Evolutionary conservation across 1,140 invertebrate species (phyloP), one percentile per base, ranked within the genome.

Genomic region (Formica exsecta): DNA sequence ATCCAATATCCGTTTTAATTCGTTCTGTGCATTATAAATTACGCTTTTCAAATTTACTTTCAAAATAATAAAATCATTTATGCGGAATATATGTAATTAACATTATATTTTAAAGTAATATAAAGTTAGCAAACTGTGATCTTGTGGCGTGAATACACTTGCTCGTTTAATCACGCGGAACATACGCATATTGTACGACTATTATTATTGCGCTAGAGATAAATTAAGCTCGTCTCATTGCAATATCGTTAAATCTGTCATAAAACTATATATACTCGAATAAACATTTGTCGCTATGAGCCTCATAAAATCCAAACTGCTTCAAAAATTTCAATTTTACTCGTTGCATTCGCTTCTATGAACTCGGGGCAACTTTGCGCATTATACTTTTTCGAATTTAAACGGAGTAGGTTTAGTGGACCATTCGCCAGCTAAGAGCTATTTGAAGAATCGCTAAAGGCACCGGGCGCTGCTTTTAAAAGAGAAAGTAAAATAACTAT

Each of bases 321-420:
- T 73, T 25, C 36, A 71, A 71, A 80, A 81, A 44, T 71, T 81
- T 6, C 36, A 59, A 81, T 81, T 81, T 13, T 38, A 41, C 41
- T 54, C 32, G 36, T 29, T 19, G 36, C 22, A n/a, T 36, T 61
- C 13, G 16, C 1, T 73, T 73, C 36, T 44, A 61, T 16, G 0
- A 59, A 66, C 25, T 59, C 2, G 3, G 19, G 5, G 6, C 29
- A 70, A 81, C 32, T 81, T 81, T 19, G 22, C 25, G 48, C 66
- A 19, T 81, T 81, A 73, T 73, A 81, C 66, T 81, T 81, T 81
- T 73, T 25, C 66, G 68, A 81, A 81, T 81, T 81, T 81, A 81
- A 81, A 73, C 79, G 51, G 44, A 73, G 25, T 73, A 29, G 54
- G 66, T 81, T 73, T 81, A 81, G 79, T 73, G 54, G 19, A 19